These are phyloP conservation scores for Anagrus nilaparvatae DNA, from an alignment of 1,140 invertebrate genomes.

Conservation along the genomic window DNA sequence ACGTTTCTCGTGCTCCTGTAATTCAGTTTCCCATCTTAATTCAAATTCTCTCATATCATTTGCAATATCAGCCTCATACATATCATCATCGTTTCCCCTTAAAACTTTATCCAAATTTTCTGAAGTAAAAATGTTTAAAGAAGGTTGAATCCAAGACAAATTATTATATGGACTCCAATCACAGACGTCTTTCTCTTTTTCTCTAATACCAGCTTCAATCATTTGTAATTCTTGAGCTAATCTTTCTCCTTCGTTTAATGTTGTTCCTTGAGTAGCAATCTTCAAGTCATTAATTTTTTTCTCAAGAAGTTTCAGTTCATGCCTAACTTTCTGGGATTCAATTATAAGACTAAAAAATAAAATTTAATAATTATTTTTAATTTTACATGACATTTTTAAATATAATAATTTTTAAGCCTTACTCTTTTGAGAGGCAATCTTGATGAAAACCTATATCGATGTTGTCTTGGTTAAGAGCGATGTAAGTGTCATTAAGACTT, in stretches of 20 bases:
- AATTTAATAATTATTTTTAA: conserved; percentile 8
- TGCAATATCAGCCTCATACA: conserved; percentile 55
- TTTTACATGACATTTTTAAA: conserved; percentile 16
- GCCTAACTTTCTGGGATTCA: conserved; percentile 53
- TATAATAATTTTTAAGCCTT: conserved; percentile 16
- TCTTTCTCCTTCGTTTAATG: conserved; percentile 46
- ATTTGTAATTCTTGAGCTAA: conserved; percentile 53
- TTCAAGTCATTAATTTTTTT: conserved; percentile 57
- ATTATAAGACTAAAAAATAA: conserved; percentile 40
- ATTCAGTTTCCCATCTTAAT: conserved; percentile 52
- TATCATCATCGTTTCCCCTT: conserved; percentile 45
- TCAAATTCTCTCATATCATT: conserved; percentile 59
- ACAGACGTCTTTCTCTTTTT: conserved; percentile 54
- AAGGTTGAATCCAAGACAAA: conserved; percentile 32
- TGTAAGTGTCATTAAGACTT: conserved; percentile 37
- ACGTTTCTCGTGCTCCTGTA: conserved; percentile 55
- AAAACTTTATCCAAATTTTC: conserved; percentile 32
- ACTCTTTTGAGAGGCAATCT: conserved; percentile 40
- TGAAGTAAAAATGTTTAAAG: conserved; percentile 28
- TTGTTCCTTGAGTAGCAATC: conserved; percentile 43
- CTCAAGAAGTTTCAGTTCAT: conserved; percentile 53
- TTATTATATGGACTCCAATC: conserved; percentile 39
- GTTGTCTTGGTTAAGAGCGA: conserved; percentile 39
- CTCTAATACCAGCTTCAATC: conserved; percentile 56
- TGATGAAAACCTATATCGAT: conserved; percentile 29